Conservation (phyloP, 2,888 invertebrate genomes). For the Leptinotarsa haldemani region DNA sequence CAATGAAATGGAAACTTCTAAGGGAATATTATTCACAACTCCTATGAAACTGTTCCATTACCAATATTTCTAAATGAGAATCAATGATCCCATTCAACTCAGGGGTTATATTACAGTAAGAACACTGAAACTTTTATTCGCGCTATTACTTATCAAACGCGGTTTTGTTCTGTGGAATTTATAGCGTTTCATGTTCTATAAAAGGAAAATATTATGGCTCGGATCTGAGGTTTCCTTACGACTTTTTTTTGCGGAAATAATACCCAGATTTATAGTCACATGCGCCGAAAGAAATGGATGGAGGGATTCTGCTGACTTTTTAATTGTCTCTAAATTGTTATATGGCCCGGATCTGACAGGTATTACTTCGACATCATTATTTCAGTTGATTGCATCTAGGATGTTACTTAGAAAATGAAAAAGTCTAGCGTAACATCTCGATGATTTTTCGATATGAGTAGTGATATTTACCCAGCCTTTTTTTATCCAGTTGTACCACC, state of each 20-base stretch:
- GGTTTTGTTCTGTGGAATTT: constrained; percentile 51
- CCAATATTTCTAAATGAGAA: too few species aligned
- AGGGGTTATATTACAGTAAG: not conserved
- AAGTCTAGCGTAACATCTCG: too few species aligned
- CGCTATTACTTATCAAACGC: constrained; percentile 49
- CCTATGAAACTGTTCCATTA: not conserved
- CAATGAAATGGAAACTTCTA: too few species aligned
- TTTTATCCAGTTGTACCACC: too few species aligned
- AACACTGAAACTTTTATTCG: constrained; percentile 10
- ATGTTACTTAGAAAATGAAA: not conserved
- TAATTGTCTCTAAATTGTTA: constrained; percentile 11
- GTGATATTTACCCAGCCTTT: too few species aligned
- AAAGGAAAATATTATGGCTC: constrained; percentile 44
- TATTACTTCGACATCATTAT: not conserved
- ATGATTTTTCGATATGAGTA: too few species aligned
- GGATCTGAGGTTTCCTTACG: constrained; percentile 14
- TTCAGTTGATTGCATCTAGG: not conserved
- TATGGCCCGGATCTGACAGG: constrained; percentile 3
- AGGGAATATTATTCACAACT: too few species aligned
- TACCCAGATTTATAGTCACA: constrained; percentile 13
- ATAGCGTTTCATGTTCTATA: constrained; percentile 44
- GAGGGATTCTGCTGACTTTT: constrained; percentile 10
- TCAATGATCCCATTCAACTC: too few species aligned
- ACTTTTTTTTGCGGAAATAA: constrained; percentile 14
- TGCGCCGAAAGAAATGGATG: not conserved